phyloP scores from a whole-genome alignment of 1,140 invertebrate species.

The Drosophila orena region DNA sequence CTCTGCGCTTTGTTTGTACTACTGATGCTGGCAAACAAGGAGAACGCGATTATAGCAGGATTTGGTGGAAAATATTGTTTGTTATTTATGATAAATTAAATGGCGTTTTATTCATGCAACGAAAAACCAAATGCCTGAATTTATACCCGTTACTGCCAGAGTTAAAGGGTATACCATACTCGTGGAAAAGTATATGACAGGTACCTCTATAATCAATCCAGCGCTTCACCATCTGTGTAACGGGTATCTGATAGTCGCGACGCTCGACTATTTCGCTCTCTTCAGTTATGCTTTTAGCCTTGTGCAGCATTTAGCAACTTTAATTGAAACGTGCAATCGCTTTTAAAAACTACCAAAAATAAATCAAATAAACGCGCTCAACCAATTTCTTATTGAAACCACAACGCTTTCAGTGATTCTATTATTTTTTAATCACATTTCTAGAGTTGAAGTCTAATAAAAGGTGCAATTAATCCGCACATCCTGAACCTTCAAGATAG shows the following conservation, averaged over 20 bases:
- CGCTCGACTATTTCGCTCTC: background rate
- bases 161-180: too few relatives aligned
- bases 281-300: background rate
- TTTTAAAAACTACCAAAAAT: too few relatives aligned
- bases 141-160: background rate
- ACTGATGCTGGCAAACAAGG: slow-evolving; percentile 29
- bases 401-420: background rate
- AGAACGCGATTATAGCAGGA: background rate
- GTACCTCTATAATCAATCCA: too few relatives aligned
- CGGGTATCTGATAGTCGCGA: too few relatives aligned
- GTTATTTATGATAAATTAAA: slow-evolving; percentile 36
- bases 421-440: background rate
- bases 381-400: background rate
- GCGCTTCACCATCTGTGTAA: too few relatives aligned
- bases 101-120: background rate
- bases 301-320: too few relatives aligned
- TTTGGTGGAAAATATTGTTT: slow-evolving; percentile 12
- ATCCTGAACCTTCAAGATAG: slow-evolving; percentile 18
- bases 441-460: background rate
- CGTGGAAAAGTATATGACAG: too few relatives aligned
- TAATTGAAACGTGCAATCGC: background rate
- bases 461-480: slow-evolving; percentile 34
- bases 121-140: background rate
- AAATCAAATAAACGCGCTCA: too few relatives aligned
- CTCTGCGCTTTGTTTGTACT: slow-evolving; percentile 14